Evolutionary conservation across 1,140 invertebrate species (phyloP).

Genomic region (Lineus longissimus): DNA sequence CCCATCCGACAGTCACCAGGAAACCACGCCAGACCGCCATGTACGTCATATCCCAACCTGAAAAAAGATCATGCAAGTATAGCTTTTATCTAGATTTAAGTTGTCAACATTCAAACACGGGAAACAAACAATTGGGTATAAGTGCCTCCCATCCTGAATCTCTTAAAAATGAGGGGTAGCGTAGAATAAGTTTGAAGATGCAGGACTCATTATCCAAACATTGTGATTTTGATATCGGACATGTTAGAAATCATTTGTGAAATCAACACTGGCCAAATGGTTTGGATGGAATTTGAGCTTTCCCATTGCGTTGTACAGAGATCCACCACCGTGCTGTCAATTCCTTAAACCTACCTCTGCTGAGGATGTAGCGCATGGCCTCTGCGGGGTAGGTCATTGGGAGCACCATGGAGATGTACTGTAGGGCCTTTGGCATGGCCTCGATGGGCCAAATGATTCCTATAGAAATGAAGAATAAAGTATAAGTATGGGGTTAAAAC

Average conservation of each 20-base stretch:
- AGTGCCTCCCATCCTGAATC: too few species aligned
- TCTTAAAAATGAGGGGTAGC: too few species aligned
- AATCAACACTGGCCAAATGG: background rate
- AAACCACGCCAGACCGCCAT: conserved; percentile 84
- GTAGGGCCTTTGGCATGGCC: conserved; percentile 81
- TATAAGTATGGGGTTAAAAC: conserved; percentile 14
- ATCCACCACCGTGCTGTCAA: too few species aligned
- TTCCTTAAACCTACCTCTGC: conserved; percentile 62
- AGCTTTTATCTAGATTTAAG: background rate
- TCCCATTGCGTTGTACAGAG: background rate
- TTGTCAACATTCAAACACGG: background rate
- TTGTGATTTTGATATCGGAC: too few species aligned
- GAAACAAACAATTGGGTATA: background rate
- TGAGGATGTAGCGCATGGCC: conserved; percentile 80
- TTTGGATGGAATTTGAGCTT: background rate
- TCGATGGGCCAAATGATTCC: conserved; percentile 90
- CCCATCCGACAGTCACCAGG: conserved; percentile 79
- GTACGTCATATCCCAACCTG: conserved; percentile 71
- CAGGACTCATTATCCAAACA: too few species aligned
- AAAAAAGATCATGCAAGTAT: conserved; percentile 7
- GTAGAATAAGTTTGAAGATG: background rate
- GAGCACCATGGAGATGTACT: conserved; percentile 76
- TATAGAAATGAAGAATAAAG: too few species aligned
- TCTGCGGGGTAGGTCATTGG: conserved; percentile 89
- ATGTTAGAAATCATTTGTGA: too few species aligned